Conservation (phyloP, 1,140 invertebrate genomes). For the Apolygus lucorum region DNA sequence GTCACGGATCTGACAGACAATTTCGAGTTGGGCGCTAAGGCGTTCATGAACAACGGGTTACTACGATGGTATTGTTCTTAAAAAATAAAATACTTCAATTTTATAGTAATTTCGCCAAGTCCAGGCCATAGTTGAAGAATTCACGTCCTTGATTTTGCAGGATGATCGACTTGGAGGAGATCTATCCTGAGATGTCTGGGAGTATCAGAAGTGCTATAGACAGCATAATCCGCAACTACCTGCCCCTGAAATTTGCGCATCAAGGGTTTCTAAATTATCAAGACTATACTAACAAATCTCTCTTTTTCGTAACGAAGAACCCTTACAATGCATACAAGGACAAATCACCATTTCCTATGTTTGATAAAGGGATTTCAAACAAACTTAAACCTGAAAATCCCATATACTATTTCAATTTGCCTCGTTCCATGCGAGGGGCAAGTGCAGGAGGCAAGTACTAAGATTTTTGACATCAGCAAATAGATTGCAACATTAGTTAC, state of each 20-base stretch:
- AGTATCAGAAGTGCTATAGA: not conserved
- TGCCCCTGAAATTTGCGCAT: conserved; percentile 16
- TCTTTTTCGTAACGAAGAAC: conserved; percentile 15
- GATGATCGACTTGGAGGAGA: not conserved
- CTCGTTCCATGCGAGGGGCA: not conserved
- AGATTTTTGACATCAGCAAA: too few relatives aligned
- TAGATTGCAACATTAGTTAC: too few relatives aligned
- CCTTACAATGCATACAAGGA: conserved; percentile 9
- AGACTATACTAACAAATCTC: not conserved
- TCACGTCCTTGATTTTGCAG: too few relatives aligned
- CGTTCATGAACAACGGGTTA: not conserved
- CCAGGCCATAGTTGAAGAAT: too few relatives aligned
- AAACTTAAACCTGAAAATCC: conserved; percentile 3
- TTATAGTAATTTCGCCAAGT: too few relatives aligned
- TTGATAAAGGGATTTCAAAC: not conserved
- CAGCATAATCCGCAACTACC: not conserved
- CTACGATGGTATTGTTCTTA: not conserved
- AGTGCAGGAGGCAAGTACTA: not conserved
- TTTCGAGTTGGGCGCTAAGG: not conserved
- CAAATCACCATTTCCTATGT: not conserved
- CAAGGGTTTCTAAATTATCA: conserved; percentile 5
- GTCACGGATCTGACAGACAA: not conserved
- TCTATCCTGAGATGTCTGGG: not conserved
- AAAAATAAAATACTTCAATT: too few relatives aligned
- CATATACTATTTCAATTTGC: conserved; percentile 18